Percentiles rank a stretch among this genome's conserved stretches.
Evolutionary conservation across 1,140 invertebrate genomes (phyloP).

Genomic region (Popillia japonica): DNA sequence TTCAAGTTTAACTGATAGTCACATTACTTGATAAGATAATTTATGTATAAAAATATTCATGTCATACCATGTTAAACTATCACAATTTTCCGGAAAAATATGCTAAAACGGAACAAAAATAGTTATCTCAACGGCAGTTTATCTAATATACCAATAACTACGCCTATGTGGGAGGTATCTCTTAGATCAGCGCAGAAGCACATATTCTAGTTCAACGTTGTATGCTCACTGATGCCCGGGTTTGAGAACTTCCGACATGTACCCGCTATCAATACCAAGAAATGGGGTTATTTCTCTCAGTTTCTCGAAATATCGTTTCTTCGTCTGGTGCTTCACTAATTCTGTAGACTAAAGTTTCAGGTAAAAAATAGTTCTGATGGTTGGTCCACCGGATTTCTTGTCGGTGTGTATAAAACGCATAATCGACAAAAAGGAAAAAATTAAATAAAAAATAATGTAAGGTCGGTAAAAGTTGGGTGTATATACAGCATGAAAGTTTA

Average conservation of each 20-base stretch:
- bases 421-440: no score
- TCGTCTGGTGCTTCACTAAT: not conserved
- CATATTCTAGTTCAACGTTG: not conserved
- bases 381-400: no score
- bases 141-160: not conserved
- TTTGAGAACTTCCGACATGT: conserved; percentile 3
- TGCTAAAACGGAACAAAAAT: no score
- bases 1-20: no score
- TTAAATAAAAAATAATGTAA: no score
- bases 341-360: not conserved
- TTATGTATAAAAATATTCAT: no score
- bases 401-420: no score
- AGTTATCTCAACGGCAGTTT: no score
- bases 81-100: not conserved
- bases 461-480: no score
- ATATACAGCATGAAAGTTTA: no score
- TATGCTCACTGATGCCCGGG: not conserved
- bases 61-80: no score
- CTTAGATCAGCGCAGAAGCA: not conserved
- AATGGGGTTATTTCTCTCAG: not conserved
- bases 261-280: not conserved
- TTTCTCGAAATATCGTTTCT: conserved; percentile 22
- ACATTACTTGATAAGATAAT: no score
- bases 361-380: not conserved
- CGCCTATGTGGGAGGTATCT: not conserved